Base-by-base conservation (phyloP, 2,797 vertebrate species). In the Xenopus petersii region DNA sequence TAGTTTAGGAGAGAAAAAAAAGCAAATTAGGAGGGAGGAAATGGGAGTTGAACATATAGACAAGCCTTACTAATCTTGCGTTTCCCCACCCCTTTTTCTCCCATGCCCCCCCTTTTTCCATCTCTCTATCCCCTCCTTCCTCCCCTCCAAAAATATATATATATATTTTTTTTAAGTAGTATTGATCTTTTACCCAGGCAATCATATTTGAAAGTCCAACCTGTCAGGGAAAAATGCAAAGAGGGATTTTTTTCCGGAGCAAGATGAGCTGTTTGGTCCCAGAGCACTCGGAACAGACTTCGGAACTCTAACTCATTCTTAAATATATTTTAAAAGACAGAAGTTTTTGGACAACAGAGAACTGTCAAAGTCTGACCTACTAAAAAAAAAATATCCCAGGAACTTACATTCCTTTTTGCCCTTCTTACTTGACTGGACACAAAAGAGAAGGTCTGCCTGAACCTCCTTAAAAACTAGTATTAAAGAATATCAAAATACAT, bases 391-490 rank as follows among this genome's bases (percentile, higher is more conserved):
- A 60, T 15, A 60, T 58, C 5, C 11, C 12, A 63, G 67, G 30
- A 42, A 64, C 60, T 60, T 70, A 67, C n/a, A 65, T 67, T 58
- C 62, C 71, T 68, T 70, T 56, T 63, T 78, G 73, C 21, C 79
- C 77, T 81, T 56, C 83, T 84, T 83, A 81, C 80, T 85, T 81
- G 87, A 84, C 82, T 86, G 87, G 86, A 81, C 82, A 78, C 80
- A 83, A 85, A 85, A 69, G 74, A 66, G 36, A 64, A 66, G 83
- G 84, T 30, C 26, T 30, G 84, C 46, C 80, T 83, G 81, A 80
- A 79, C 86, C 87, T 81, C 84, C 87, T 21, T 7, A 83, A 36
- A 64, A 64, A 68, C 67, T 58, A 30, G 36, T 51, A 12, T 63
- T 59, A 30, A 70, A 78, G 49, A 64, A 26, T 64, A 66, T 24